Conservation (phyloP, 1,140 invertebrate genomes). For the Drusus annulatus region DNA sequence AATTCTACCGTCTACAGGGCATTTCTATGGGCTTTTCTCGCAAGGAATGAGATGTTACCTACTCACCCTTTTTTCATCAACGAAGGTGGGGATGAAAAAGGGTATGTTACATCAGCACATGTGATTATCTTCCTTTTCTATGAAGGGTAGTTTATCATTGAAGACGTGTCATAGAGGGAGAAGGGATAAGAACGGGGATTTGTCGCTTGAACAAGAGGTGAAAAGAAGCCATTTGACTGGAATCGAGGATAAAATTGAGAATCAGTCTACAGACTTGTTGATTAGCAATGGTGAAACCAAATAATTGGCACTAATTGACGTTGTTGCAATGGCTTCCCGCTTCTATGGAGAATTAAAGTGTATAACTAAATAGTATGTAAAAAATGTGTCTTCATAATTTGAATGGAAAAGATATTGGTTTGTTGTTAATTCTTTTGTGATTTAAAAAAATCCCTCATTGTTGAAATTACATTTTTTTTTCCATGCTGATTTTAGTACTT, state of each 20-base stretch:
- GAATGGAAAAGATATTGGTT: too few species aligned
- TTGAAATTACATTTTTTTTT: too few species aligned
- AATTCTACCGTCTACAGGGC: conserved; percentile 7
- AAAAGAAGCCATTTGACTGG: conserved; percentile 14
- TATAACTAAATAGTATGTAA: too few species aligned
- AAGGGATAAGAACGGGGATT: neutral
- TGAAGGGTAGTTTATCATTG: conserved; percentile 48
- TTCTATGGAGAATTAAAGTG: too few species aligned
- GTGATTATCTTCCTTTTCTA: conserved; percentile 50
- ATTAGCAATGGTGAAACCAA: too few species aligned
- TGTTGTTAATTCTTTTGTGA: too few species aligned
- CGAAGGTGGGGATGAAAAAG: conserved; percentile 33
- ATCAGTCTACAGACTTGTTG: too few species aligned
- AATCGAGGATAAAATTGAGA: conserved; percentile 10
- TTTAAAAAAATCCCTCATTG: too few species aligned
- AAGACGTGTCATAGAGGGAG: neutral
- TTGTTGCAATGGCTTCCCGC: too few species aligned
- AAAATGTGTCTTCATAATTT: too few species aligned
- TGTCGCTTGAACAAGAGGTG: neutral
- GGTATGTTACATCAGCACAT: conserved; percentile 30
- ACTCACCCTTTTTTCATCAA: conserved; percentile 18
- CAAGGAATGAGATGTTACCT: conserved; percentile 12
- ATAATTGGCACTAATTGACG: too few species aligned
- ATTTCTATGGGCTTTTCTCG: conserved; percentile 30
- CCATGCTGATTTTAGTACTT: too few species aligned